Conservation (phyloP, 2,888 invertebrate species). For the Clunio marinus region DNA sequence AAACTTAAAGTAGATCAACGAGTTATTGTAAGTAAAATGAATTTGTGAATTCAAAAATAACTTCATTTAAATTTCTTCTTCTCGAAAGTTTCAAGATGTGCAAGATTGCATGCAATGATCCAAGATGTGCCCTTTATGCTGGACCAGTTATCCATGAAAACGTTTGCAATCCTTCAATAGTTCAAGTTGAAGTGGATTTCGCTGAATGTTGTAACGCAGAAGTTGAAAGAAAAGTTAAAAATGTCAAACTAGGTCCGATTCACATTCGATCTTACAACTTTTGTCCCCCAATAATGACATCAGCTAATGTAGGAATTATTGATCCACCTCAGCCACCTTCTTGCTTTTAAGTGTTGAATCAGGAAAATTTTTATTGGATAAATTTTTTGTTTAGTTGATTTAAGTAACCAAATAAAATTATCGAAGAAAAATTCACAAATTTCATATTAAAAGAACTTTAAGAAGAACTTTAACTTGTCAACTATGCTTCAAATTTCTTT, state of each 20-base stretch:
- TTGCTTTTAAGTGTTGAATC: not conserved
- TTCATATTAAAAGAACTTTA: no score
- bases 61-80: no score
- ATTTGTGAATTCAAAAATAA: no score
- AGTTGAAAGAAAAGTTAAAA: not conserved
- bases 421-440: no score
- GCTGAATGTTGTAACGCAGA: constrained; percentile 18
- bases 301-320: constrained; percentile 7
- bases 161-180: constrained; percentile 18
- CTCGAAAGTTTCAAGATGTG: no score
- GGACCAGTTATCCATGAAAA: constrained; percentile 26
- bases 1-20: no score
- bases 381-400: not conserved
- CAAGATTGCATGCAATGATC: constrained; percentile 30
- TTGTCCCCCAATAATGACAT: constrained; percentile 8
- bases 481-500: no score
- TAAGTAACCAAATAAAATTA: no score
- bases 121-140: constrained; percentile 22
- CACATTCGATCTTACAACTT: constrained; percentile 21
- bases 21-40: no score
- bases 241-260: constrained; percentile 9
- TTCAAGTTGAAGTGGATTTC: not conserved
- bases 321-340: constrained; percentile 23
- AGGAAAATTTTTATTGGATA: not conserved
- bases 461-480: no score